Percentiles rank a stretch among this genome's conserved stretches.
Conservation (phyloP, 2,113 vertebrate genomes). For the Carollia perspicillata region DNA sequence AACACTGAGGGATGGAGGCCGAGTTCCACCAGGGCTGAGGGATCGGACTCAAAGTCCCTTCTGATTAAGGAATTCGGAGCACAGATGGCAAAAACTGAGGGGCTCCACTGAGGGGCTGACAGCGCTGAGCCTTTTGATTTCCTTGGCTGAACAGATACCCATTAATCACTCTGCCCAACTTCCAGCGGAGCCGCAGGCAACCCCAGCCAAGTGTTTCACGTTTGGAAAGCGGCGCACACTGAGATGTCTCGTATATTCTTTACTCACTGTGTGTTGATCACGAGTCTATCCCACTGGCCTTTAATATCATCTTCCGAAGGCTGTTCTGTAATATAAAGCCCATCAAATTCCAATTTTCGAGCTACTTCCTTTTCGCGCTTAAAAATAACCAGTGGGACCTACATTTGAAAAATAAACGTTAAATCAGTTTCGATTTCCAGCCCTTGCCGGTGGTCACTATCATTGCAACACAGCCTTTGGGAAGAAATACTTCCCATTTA, state of each 20-base stretch:
- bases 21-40: neutral
- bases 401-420: constrained; percentile 29
- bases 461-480: constrained; percentile 16
- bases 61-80: constrained; percentile 14
- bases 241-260: neutral
- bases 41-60: neutral
- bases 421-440: constrained; percentile 45
- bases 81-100: neutral
- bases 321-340: constrained; percentile 96
- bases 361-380: constrained; percentile 98
- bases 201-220: constrained; percentile 10
- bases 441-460: neutral
- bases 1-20: neutral
- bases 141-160: neutral
- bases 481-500: constrained; percentile 26
- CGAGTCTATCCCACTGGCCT: constrained; percentile 97
- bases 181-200: neutral
- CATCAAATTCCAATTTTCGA: constrained; percentile 96
- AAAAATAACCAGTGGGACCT: constrained; percentile 97
- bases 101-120: neutral
- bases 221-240: neutral
- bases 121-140: neutral
- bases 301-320: constrained; percentile 98
- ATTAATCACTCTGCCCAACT: neutral
- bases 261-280: constrained; percentile 98